Base-by-base conservation (phyloP, 2,797 vertebrate species). In the Oreochromis mossambicus region DNA sequence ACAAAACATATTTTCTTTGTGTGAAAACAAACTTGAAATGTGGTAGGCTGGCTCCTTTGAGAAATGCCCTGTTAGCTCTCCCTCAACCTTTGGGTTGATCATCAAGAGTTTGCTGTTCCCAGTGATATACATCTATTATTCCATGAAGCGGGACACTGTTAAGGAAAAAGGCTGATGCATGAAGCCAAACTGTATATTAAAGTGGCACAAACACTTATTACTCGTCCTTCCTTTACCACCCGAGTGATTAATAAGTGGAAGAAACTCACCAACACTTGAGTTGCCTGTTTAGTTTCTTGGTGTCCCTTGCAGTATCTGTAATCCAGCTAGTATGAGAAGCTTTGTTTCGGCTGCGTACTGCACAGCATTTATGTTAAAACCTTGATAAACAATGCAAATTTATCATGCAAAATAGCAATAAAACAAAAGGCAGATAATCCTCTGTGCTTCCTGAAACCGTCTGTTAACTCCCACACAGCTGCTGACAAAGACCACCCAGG, bases 381-480 rank as follows among this genome's bases (percentile, higher is more conserved):
- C 80, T 58, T 76, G 54, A 81, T 55, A 85, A 89, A 88, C 79
- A 84, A 88, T 80, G 88, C 54, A 87, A 76, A 90, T 89, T 38
- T 63, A 82, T 85, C 70, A 79, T 58, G 43, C 79, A 84, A 83
- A 90, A 82, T 34, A 79, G 82, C 78, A 83, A 84, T 84, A 83
- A 91, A 89, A 91, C 87, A 88, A 88, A 88, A 87, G 52, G 82
- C 66, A 85, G 85, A 77, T 15, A 78, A 81, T 89, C 86, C 83
- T 83, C 76, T 6, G 75, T 21, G 80, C 29, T 73, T 86, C 83
- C 77, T 81, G 70, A 68, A 83, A 86, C 36, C 78, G 73, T 83
- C 80, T 83, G 87, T 83, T 86, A 46, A 82, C 91, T 92, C 92
- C 91, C 91, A 93, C 91, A 75, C 93, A 91, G 89, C 87, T 89